A percentile compares a stretch with the other conserved stretches of the same genome.
These are phyloP conservation scores for Sinotaia quadrata DNA, from an alignment of 2,888 invertebrate species.

Conservation along the genomic window DNA sequence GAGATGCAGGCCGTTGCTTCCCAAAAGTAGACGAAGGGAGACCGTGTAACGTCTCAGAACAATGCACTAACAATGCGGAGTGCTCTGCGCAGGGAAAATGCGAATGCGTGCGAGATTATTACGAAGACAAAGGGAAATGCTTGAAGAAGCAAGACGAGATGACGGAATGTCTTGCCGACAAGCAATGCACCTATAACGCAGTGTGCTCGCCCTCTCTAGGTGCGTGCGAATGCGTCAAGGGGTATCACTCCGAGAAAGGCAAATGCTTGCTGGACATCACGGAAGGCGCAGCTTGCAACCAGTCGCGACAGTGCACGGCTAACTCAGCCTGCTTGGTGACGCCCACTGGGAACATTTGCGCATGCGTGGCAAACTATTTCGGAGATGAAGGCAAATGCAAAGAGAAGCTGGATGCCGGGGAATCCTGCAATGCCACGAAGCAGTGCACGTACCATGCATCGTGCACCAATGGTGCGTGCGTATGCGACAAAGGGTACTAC, in stretches of 20 bases:
- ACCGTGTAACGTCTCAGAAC: slow-evolving; percentile 18
- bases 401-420: slow-evolving; percentile 7
- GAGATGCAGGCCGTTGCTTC: slow-evolving; percentile 22
- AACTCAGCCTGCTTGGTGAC: slow-evolving; percentile 17
- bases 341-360: background rate
- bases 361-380: slow-evolving; percentile 21
- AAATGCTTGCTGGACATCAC: slow-evolving; percentile 20
- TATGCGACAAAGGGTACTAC: slow-evolving; percentile 27
- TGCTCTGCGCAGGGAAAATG: slow-evolving; percentile 24
- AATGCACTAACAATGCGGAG: slow-evolving; percentile 31
- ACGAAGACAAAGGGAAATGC: slow-evolving; percentile 20
- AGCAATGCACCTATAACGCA: slow-evolving; percentile 31
- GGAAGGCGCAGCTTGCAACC: slow-evolving; percentile 20
- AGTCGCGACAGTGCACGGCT: slow-evolving; percentile 29
- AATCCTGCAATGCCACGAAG: slow-evolving; percentile 22
- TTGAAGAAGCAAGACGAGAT: slow-evolving; percentile 8
- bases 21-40: background rate
- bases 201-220: slow-evolving; percentile 10
- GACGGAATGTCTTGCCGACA: slow-evolving; percentile 15
- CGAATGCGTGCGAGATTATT: slow-evolving; percentile 30
- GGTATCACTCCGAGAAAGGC: slow-evolving; percentile 15
- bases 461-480: slow-evolving; percentile 16
- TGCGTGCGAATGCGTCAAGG: slow-evolving; percentile 26
- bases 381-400: slow-evolving; percentile 22
- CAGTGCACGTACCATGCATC: slow-evolving; percentile 31